Conservation (phyloP, 2,888 invertebrate genomes). For the Empis livida region DNA sequence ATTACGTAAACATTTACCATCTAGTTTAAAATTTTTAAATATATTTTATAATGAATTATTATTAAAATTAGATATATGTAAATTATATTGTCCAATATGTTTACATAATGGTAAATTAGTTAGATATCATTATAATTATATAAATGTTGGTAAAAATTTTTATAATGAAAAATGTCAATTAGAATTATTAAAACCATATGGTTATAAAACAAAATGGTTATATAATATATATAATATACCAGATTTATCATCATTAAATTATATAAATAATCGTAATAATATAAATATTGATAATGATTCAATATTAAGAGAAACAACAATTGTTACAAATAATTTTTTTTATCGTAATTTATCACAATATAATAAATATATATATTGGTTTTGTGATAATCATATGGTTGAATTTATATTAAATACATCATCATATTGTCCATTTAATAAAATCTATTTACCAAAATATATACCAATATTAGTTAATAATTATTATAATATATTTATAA, state of each 20-base stretch:
- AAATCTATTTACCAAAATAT: too few species aligned
- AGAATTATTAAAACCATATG: constrained; percentile 10
- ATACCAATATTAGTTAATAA: too few species aligned
- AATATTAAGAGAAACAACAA: too few species aligned
- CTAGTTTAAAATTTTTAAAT: constrained; percentile 40
- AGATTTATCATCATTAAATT: constrained; percentile 14
- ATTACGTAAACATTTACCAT: constrained; percentile 36
- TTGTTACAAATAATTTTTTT: too few species aligned
- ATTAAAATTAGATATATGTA: constrained; percentile 38
- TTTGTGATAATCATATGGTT: too few species aligned
- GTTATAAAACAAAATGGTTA: constrained; percentile 9
- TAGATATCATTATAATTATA: constrained; percentile 3
- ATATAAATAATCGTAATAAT: too few species aligned
- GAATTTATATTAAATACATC: too few species aligned
- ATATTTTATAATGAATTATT: constrained; percentile 43
- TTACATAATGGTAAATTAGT: constrained; percentile 20
- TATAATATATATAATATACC: constrained; percentile 16
- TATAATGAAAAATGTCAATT: constrained; percentile 11
- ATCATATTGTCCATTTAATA: too few species aligned
- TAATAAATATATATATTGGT: too few species aligned
- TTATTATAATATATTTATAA: too few species aligned
- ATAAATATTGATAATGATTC: too few species aligned
- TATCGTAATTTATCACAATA: too few species aligned
- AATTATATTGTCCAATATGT: constrained; percentile 48
- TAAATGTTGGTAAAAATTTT: constrained; percentile 5